Base-by-base conservation (phyloP, 2,113 vertebrate species). In the Melierax canorus region DNA sequence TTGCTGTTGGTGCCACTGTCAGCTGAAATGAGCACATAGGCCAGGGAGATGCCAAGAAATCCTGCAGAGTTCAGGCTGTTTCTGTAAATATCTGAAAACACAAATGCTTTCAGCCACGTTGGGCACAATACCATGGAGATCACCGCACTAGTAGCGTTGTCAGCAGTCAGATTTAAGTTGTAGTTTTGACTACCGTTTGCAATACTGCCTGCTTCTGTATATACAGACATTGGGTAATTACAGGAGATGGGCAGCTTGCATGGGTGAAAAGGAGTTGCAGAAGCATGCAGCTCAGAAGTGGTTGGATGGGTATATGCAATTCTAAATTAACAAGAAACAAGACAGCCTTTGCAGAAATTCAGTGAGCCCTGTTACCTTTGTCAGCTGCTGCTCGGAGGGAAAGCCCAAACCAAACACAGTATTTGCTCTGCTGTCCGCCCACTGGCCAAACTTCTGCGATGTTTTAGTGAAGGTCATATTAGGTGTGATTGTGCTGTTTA, bases 391-490 rank as follows among this genome's bases (percentile, higher is more conserved):
- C 96, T 99, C 99, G 0, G 99, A 99, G 45, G 99, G 96, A 66
- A 99, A 99, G 60, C 99, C 99, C 95, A 99, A 97, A 17, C 99
- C 99, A 22, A 99, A 99, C 50, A 99, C 99, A 0, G 99, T 99
- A 97, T 99, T 99, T 74, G 99, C 99, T 88, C 99, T 98, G 98
- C 99, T 99, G 98, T 99, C 99, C 0, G 99, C 99, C 99, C 99
- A 99, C 97, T 99, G 99, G 81, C 99, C 99, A 1, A 99, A 99
- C 98, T 99, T 99, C 98, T 99, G 99, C 0, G 99, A 99, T 0
- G 99, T 99, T 94, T 99, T 99, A 7, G 99, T 99, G 98, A 99
- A 99, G 51, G 99, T 99, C 99, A 99, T 99, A 94, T 99, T 99
- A 64, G 99, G 99, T 14, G 99, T 99, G 98, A 99, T 99, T 87